Percentiles rank a stretch among this genome's conserved stretches.
Evolutionary conservation across 2,888 invertebrate genomes (phyloP).

Genomic region (Liposcelis brunnea): DNA sequence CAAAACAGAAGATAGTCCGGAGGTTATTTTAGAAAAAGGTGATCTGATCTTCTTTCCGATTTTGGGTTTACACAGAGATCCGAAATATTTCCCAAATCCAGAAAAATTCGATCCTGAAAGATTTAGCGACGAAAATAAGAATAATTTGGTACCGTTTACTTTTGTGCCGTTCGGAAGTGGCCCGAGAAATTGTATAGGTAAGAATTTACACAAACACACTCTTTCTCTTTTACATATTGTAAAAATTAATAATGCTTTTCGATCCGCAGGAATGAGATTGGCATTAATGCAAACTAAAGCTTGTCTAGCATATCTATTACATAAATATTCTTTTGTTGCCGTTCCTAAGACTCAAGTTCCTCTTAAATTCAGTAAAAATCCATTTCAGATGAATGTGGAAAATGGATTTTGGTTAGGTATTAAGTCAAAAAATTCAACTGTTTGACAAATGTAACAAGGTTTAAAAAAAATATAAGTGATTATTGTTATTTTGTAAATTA

Average conservation of each 20-base stretch:
- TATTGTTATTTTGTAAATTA: too few relatives aligned
- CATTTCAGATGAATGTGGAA: constrained; percentile 25
- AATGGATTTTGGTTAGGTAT: constrained; percentile 22
- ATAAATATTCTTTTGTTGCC: constrained; percentile 20
- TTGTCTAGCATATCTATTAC: constrained; percentile 24
- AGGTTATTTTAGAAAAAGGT: constrained; percentile 30
- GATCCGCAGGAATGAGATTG: constrained; percentile 25
- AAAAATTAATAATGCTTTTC: constrained; percentile 3
- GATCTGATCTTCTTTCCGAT: constrained; percentile 25
- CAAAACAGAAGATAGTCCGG: constrained; percentile 21
- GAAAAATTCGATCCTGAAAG: constrained; percentile 3
- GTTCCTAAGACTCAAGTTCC: constrained; percentile 16
- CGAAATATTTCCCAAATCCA: background rate
- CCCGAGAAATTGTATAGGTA: constrained; percentile 4
- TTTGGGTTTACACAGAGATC: constrained; percentile 15
- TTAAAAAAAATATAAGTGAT: too few relatives aligned
- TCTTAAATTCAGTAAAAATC: constrained; percentile 21
- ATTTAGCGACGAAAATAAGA: background rate
- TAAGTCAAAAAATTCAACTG: constrained; percentile 13
- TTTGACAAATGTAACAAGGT: too few relatives aligned
- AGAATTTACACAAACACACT: background rate
- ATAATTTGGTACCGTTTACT: background rate
- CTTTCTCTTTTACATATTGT: background rate
- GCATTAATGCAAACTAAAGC: constrained; percentile 27
- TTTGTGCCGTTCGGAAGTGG: constrained; percentile 2